Conservation (phyloP, 2,888 invertebrate genomes). For the Ypsolopha sequella region DNA sequence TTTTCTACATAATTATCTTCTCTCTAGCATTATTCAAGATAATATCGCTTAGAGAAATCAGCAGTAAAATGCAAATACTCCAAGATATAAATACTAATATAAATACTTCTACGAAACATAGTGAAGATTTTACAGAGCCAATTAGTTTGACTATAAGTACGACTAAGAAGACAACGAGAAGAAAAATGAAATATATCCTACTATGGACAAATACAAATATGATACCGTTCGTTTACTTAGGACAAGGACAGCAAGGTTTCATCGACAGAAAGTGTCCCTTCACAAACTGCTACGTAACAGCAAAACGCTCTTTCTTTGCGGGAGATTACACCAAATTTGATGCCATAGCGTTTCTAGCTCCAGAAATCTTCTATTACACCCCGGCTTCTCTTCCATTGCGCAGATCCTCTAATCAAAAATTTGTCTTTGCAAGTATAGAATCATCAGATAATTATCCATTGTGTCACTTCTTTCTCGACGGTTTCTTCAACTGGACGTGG, state of each 20-base stretch:
- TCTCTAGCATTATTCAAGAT: too few species aligned
- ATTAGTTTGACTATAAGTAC: too few species aligned
- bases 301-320: not conserved
- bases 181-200: conserved; percentile 5
- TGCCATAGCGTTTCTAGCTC: conserved; percentile 15
- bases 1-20: too few species aligned
- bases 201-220: conserved; percentile 1
- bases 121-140: too few species aligned
- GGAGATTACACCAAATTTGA: conserved; percentile 15
- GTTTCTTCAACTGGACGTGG: conserved; percentile 44
- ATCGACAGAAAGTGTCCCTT: conserved; percentile 1
- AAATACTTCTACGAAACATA: too few species aligned
- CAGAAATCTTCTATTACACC: conserved; percentile 7
- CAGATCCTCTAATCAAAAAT: conserved; percentile 33
- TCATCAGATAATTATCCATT: conserved; percentile 28
- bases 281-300: conserved; percentile 6
- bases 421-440: conserved; percentile 32
- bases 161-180: too few species aligned
- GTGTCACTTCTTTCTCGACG: conserved; percentile 20
- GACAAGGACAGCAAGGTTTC: conserved; percentile 4
- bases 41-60: too few species aligned
- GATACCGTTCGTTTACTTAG: conserved; percentile 1
- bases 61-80: too few species aligned
- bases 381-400: conserved; percentile 15
- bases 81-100: too few species aligned